A percentile compares a stretch with the other conserved stretches of the same genome.
Evolutionary conservation across 2,888 invertebrate genomes (phyloP).

Genomic region (Auanema freiburgensis): DNA sequence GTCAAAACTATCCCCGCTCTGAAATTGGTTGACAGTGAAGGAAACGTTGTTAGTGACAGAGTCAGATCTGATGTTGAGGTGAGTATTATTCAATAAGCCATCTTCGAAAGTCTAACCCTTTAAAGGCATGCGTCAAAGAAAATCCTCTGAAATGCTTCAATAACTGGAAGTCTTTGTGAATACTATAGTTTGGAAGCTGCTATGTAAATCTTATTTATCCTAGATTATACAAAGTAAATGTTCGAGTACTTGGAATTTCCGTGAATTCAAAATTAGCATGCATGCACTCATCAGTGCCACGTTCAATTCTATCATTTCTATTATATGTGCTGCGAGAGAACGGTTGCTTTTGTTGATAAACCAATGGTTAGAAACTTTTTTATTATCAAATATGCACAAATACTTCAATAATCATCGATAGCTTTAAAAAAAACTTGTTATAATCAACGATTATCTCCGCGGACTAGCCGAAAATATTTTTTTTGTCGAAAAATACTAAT

Average conservation of each 20-base stretch:
- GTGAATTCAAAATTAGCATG: not conserved
- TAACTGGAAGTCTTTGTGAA: not conserved
- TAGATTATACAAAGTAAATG: too few relatives aligned
- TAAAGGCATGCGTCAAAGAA: not conserved
- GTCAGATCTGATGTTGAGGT: conserved; percentile 50
- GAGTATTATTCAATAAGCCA: not conserved
- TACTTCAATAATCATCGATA: too few relatives aligned
- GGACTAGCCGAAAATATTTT: too few relatives aligned
- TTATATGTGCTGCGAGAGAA: too few relatives aligned
- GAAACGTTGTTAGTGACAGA: conserved; percentile 48
- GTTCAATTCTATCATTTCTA: too few relatives aligned
- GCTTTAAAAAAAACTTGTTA: too few relatives aligned
- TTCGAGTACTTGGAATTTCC: not conserved
- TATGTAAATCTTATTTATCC: not conserved
- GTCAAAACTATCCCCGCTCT: conserved; percentile 49
- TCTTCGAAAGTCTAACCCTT: not conserved
- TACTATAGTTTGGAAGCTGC: not conserved
- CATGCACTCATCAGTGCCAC: too few relatives aligned
- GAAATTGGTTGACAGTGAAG: conserved; percentile 44
- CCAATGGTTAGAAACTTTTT: too few relatives aligned
- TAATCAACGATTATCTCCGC: too few relatives aligned
- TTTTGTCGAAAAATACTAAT: too few relatives aligned
- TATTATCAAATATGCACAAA: too few relatives aligned
- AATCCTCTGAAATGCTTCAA: conserved; percentile 1
- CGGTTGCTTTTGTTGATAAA: too few relatives aligned